These are phyloP conservation scores for Drosophila neotestacea DNA, from an alignment of 2,888 invertebrate species.

Conservation along the genomic window DNA sequence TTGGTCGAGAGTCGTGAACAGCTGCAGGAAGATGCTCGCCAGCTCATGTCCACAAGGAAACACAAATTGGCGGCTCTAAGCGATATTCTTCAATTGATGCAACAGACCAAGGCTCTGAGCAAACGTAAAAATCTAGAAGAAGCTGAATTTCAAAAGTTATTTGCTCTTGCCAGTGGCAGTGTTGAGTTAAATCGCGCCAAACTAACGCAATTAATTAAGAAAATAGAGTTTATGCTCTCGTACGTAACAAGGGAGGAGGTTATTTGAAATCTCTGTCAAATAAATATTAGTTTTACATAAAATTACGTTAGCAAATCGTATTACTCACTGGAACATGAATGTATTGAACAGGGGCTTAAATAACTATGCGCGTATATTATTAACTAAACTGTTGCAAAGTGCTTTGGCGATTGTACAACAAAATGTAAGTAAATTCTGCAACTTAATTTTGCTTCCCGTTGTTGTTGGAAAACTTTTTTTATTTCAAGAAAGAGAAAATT, in stretches of 20 bases:
- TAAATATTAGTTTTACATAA: slow-evolving; percentile 20
- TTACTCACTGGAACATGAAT: slow-evolving; percentile 15
- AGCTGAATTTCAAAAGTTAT: slow-evolving; percentile 86
- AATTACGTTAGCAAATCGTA: slow-evolving; percentile 13
- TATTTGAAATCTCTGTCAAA: slow-evolving; percentile 45
- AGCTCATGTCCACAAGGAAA: slow-evolving; percentile 88
- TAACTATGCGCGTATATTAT: background rate
- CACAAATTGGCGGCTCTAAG: slow-evolving; percentile 89
- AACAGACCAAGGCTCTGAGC: slow-evolving; percentile 84
- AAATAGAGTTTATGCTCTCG: slow-evolving; percentile 90
- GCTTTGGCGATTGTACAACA: background rate
- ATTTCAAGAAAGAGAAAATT: no score
- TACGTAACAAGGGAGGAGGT: slow-evolving; percentile 80
- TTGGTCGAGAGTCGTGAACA: slow-evolving; percentile 86
- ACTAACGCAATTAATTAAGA: slow-evolving; percentile 87
- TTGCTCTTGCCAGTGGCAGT: slow-evolving; percentile 86
- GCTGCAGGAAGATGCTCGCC: slow-evolving; percentile 88
- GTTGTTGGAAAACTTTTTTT: no score
- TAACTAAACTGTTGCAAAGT: slow-evolving; percentile 12
- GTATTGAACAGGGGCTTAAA: background rate
- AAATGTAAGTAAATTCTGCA: slow-evolving; percentile 7
- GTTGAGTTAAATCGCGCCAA: slow-evolving; percentile 86
- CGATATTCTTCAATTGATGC: slow-evolving; percentile 87
- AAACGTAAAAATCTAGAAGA: slow-evolving; percentile 58
- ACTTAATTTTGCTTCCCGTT: background rate